Evolutionary conservation across 2,888 invertebrate species (phyloP), one percentile per base, ranked within the genome.

Genomic region (Caenorhabditis plicata): DNA sequence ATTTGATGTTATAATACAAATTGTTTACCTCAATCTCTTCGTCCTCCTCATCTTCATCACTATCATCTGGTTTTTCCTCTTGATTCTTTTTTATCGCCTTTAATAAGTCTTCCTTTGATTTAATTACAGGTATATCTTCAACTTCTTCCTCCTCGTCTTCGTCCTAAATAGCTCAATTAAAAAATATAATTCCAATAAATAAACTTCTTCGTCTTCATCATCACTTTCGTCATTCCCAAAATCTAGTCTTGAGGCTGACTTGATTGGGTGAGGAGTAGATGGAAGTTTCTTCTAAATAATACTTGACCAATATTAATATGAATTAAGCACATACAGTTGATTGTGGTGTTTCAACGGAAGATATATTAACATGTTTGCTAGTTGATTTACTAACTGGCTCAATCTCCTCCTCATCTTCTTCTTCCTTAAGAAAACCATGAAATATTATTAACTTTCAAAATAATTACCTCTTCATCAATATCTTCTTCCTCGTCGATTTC

Each of bases 241-340:
- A 9, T 19, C 26, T 15, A 39, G 27, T 25, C 20, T 29, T 20
- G 54, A 58, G 1, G 43, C 33, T 8, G 44, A 45, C 25, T 66
- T 70, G 1, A 43, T 50, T 17, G 72, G 72, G 39, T 70, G 69
- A 17, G 72, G 72, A 20, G 72, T 72, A 7, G 56, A 38, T 27
- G 72, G 72, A 25, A 61, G 56, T 40, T 72, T 72, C 46, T 61
- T 62, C 15, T 55, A 48, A 23, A 45, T n/a, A n/a, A n/a, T 13
- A 15, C 22, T 9, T 23, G 19, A 40, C 11, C 19, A 17, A 15
- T 40, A 19, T 2, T 17, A 11, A n/a, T 25, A 17, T 19, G 13
- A 15, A 52, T 13, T 22, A 15, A 52, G 33, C 15, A 47, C 54
- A 36, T 19, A 61, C 65, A 13, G 57, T 60, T n/a, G 65, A 58